Evolutionary conservation across 2,113 vertebrate species (phyloP), one percentile per base, ranked within the genome.

Genomic region (Aplodontia rufa): DNA sequence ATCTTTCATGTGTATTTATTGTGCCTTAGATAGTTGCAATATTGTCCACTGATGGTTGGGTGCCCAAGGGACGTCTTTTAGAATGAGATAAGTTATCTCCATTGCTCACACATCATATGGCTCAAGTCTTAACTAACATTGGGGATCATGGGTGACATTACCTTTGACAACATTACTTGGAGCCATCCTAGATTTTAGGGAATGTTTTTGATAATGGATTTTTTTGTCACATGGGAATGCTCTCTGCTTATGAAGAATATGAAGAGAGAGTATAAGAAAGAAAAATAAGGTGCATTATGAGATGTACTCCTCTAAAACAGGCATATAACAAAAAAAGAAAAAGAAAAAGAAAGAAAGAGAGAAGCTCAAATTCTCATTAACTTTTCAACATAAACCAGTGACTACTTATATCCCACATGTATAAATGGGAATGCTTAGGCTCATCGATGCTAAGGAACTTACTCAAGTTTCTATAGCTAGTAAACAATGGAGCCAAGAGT

Each of bases 121-220:
- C 20, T 72, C 32, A 49, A 22, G 28, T 90, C 35, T 53, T 60
- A 72, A 30, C 1, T 53, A 55, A 26, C 22, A 8, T 37, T 88
- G 28, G 12, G 8, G 8, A 35, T n/a, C 58, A 76, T 84, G 8
- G 71, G 2, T 32, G 14, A 93, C 0, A 17, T 49, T 30, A 78
- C 5, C 10, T 68, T 68, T 55, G 6, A 32, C 81, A 6, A 60
- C 8, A 87, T 68, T 12, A 72, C 5, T 55, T 64, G 26, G 5
- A 80, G 6, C 0, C 1, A 84, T 1, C 0, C 3, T 58, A 58
- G 3, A 2, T 88, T 71, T 28, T 2, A 4, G 5, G 12, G 35
- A 20, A 35, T 64, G 12, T 47, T 72, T 69, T 47, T 58, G 14
- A 76, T 24, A 49, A 47, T 64, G 7, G 0, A 47, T 62, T 94